Percentiles rank a stretch among this genome's conserved stretches.
phyloP scores from a whole-genome alignment of 2,113 vertebrate genomes.

The Grammomys surdaster region DNA sequence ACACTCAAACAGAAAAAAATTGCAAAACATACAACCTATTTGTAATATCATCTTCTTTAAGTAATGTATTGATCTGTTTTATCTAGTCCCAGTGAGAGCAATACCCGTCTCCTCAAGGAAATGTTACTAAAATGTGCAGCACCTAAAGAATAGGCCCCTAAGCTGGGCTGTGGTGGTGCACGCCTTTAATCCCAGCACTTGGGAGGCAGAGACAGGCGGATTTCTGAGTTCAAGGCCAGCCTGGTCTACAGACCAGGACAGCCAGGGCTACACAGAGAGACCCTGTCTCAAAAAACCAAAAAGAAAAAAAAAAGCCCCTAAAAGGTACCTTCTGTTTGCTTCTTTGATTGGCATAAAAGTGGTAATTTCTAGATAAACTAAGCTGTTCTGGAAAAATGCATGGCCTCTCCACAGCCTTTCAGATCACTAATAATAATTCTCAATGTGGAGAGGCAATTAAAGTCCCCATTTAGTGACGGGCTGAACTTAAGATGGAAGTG shows the following conservation, averaged over 20 bases:
- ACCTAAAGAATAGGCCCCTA: background rate
- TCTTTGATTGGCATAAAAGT: background rate
- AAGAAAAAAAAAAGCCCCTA: background rate
- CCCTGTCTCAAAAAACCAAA: too few relatives aligned
- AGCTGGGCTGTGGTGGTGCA: background rate
- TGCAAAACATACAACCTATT: slow-evolving; percentile 39
- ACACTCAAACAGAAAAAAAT: background rate
- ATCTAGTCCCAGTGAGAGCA: background rate
- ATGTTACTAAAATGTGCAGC: background rate
- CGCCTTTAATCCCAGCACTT: too few relatives aligned
- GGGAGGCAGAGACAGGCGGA: too few relatives aligned
- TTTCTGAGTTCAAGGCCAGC: too few relatives aligned
- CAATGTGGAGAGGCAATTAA: background rate
- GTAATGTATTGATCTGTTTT: background rate
- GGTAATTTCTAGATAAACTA: slow-evolving; percentile 27
- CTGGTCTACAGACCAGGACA: too few relatives aligned
- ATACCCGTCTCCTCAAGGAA: background rate
- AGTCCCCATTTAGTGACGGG: background rate
- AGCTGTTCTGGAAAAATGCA: background rate
- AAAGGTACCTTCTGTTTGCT: slow-evolving; percentile 1
- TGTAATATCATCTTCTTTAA: slow-evolving; percentile 17
- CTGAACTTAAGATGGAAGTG: background rate
- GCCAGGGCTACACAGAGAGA: too few relatives aligned
- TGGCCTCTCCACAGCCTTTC: background rate
- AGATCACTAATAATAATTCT: background rate